Evolutionary conservation across 1,140 invertebrate genomes (phyloP), one percentile per base, ranked within the genome.

Genomic region (Sarcophaga bullata): DNA sequence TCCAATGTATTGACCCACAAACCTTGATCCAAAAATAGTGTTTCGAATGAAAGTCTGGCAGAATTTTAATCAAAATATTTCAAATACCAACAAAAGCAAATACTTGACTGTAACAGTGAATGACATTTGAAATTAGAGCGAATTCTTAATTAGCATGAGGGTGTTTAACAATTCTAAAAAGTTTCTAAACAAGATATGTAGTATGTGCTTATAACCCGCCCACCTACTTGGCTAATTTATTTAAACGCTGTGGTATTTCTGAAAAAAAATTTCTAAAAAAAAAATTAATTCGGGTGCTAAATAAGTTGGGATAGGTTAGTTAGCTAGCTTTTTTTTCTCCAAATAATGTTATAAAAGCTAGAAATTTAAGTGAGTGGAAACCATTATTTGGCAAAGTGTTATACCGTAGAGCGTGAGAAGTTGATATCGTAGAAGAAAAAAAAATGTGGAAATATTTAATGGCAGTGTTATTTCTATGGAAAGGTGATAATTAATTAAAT

Each of bases 111-210:
- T 19, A n/a, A 78, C 48, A 78, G 17, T 19, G 17, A 52, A 50
- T 25, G 75, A 25, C 75, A 48, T 15, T 47, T 48, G 13, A 75
- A 75, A 78, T 19, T 58, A 47, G 46, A 49, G 47, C 73, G 46
- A 48, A 15, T n/a, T 47, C 46, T 15, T 13, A 58, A 78, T 52
- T 49, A 4, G 15, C 19, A 78, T 78, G 75, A 78, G 75, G 75
- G 75, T 78, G 75, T 78, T 78, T 19, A 25, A 50, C 19, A 50
- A 78, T 78, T 78, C 75, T 78, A 78, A 78, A 68, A 68, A 68
- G 19, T 68, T 68, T 68, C 62, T 68, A 68, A 68, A 25, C 62
- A 68, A 19, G n/a, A 68, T 58, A n/a, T n/a, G 54, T 37, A 37
- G 54, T 37, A 37, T 37, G 25, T 58, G 62, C 17, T 68, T 19